Evolutionary conservation across 64 coral and sea anemone genomes (phyloP), one percentile per base, ranked within the genome.

Genomic region (Porites australiensis): DNA sequence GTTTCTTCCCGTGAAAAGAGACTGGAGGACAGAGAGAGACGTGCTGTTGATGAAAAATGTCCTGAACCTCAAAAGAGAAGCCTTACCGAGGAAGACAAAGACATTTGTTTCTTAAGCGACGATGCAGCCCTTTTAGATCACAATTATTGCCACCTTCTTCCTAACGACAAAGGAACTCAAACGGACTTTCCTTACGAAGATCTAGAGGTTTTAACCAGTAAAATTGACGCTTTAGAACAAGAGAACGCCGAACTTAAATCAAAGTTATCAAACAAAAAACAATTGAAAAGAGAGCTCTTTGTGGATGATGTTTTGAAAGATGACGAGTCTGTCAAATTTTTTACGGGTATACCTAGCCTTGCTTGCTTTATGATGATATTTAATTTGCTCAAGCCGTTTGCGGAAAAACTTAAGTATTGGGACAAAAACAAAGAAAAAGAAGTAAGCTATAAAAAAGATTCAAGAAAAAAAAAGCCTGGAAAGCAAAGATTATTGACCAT

Each of bases 251-350:
- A 44, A 2, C 89, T 91, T 57, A 37, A 72, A 83, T 19, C 52
- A 8, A 70, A 48, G 54, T 72, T 91, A 52, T n/a, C 78, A 60
- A 21, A 91, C 75, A 91, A 83, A 91, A 58, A 52, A n/a, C 71
- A 51, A 83, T 44, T 91, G 49, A 91, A 84, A 23, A 3, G 79
- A 48, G 88, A 90, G n/a, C 13, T 68, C 16, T 90, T 79, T 77
- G 52, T 90, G 50, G 88, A 90, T 19, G 88, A 90, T 68, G 88
- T 90, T 43, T 50, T 90, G 51, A 90, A 79, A 67, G 51, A 60
- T 52, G 88, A 90, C 68, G 88, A 81, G 2, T 90, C 88, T 47
- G 65, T 90, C 74, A 90, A 90, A 23, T 90, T 79, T 90, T 90
- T 79, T n/a, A 90, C 88, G 51, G 88, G 88, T 68, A 79, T 90